Base-by-base conservation (phyloP, 23 tunicate genomes). In the Corella eumyota region DNA sequence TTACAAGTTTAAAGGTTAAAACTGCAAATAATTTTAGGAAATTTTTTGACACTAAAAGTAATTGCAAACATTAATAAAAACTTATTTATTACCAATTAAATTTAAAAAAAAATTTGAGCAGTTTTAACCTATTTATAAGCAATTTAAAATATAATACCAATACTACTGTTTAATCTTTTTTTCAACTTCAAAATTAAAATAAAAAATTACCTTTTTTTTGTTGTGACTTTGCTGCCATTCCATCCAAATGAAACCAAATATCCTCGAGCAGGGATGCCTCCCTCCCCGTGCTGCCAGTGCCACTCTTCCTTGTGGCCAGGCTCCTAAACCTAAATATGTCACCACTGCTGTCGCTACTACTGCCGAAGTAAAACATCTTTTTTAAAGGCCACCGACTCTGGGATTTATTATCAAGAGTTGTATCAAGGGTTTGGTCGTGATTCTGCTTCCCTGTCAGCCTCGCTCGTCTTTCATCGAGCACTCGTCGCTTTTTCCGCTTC, bases 211-310 rank as follows among this genome's bases (percentile, higher is more conserved):
- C 60, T 54, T 54, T 54, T 2, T 26, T 54, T 2, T 34, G 30
- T 5, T 25, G 27, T 1, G 68, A 21, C 4, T 44, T 37, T 25
- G 40, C 52, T 9, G 71, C 31, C n/a, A 66, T 66, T 50, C 50
- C 71, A 44, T 66, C 71, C 58, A 66, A 50, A 50, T 66, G 71
- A 34, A 44, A 31, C 71, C 71, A 66, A 45, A 66, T 66, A 45
- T 66, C 71, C 25, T 66, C 71, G 2, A 66, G 59, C 58, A 66
- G n/a, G 3, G 71, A 48, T 28, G 71, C 71, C 50, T 66, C 71
- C 32, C 71, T 44, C 71, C 32, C 32, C 56, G 71, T 24, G 17
- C 59, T 32, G 58, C 50, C 59, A n/a, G 25, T 58, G 26, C 59
- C 44, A 23, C 50, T 45, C 17, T 38, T 66, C 44, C 44, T 47